Conservation (phyloP, 2,113 vertebrate species). For the Charina bottae region DNA sequence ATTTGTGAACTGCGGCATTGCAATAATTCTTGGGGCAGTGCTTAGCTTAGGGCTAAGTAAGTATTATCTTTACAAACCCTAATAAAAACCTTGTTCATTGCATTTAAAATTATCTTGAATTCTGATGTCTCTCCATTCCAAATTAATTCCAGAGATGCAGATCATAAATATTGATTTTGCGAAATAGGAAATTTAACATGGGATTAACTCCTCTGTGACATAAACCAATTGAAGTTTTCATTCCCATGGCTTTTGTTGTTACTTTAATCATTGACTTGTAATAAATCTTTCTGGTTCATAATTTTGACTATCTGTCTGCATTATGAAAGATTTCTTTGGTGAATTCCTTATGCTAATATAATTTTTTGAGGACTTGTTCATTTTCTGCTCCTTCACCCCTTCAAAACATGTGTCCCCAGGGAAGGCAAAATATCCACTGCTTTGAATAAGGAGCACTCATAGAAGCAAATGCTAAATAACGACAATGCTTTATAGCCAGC, state of each 20-base stretch:
- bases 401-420: neutral
- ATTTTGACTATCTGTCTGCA: fast-evolving
- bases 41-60: slow-evolving; percentile 23
- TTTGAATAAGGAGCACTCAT: neutral
- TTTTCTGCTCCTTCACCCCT: neutral
- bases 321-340: slow-evolving; percentile 1
- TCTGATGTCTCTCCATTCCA: slow-evolving; percentile 49
- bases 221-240: slow-evolving; percentile 12
- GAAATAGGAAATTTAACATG: slow-evolving; percentile 40
- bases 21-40: slow-evolving; percentile 18
- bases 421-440: neutral
- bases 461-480: neutral
- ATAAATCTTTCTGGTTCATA: fast-evolving
- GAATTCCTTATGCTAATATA: slow-evolving; percentile 21
- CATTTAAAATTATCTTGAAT: slow-evolving; percentile 43
- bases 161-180: slow-evolving; percentile 57
- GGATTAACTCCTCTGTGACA: slow-evolving; percentile 3
- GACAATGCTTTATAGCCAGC: neutral
- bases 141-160: slow-evolving; percentile 57
- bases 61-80: slow-evolving; percentile 25
- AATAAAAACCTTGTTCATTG: slow-evolving; percentile 25
- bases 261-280: neutral
- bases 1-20: neutral
- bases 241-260: neutral
- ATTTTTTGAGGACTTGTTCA: slow-evolving; percentile 8